These are phyloP conservation scores for Amblyraja radiata DNA, from an alignment of 2,797 vertebrate genomes.

Conservation along the genomic window DNA sequence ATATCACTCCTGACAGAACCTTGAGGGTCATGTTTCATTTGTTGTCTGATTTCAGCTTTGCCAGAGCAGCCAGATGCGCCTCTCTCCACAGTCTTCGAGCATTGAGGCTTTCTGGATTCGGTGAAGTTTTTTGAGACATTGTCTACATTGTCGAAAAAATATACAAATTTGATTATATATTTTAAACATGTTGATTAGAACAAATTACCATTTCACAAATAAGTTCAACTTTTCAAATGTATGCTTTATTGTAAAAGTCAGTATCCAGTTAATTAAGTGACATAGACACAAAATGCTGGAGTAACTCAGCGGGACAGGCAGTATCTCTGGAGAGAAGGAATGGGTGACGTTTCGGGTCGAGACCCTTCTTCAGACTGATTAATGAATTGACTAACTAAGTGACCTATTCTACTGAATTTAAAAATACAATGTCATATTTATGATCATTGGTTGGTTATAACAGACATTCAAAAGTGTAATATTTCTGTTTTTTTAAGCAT, in stretches of 20 bases:
- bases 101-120: conserved; percentile 64
- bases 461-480: not conserved
- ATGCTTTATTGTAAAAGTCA: not conserved
- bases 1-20: not conserved
- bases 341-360: no score
- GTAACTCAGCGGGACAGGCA: no score
- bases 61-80: conserved; percentile 68
- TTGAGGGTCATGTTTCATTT: conserved; percentile 43
- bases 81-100: conserved; percentile 74
- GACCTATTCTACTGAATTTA: not conserved
- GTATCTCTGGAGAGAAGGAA: no score
- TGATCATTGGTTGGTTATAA: not conserved
- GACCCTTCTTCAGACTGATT: no score
- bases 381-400: not conserved
- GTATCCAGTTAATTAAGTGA: not conserved
- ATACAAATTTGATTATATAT: not conserved
- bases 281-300: not conserved
- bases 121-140: conserved; percentile 69
- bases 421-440: not conserved
- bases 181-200: not conserved
- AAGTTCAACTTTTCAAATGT: not conserved
- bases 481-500: not conserved
- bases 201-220: not conserved
- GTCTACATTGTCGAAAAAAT: conserved; percentile 59
- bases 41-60: conserved; percentile 59